Evolutionary conservation across 2,797 vertebrate genomes (phyloP).

Genomic region (Nyctalus aviator): DNA sequence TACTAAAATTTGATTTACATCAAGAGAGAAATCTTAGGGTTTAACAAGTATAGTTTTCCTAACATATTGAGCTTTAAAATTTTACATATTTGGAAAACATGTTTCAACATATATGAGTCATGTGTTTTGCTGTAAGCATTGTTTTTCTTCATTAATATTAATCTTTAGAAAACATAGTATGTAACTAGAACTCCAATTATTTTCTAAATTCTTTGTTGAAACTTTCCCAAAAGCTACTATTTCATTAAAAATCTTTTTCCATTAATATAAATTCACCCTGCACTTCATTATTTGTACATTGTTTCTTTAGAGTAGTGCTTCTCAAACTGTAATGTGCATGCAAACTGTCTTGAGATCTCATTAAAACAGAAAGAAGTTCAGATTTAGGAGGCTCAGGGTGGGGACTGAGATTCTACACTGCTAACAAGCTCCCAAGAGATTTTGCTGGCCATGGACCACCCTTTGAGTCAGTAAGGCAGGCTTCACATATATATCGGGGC

Average conservation of each 20-base stretch:
- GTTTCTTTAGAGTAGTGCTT: conserved; percentile 18
- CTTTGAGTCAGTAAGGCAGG: conserved; percentile 1
- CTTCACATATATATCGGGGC: not conserved
- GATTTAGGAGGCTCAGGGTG: not conserved
- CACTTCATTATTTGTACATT: conserved; percentile 21
- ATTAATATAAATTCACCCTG: conserved; percentile 26
- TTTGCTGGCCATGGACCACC: not conserved
- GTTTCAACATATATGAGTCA: conserved; percentile 3
- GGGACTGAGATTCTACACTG: not conserved
- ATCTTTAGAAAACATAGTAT: conserved; percentile 17
- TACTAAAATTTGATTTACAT: conserved; percentile 55
- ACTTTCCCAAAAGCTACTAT: conserved; percentile 24
- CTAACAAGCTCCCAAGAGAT: not conserved
- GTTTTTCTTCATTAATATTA: conserved; percentile 24
- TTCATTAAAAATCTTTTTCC: conserved; percentile 12
- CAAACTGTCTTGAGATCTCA: not conserved
- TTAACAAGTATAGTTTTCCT: not conserved
- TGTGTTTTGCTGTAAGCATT: not conserved
- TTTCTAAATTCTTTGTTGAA: conserved; percentile 4
- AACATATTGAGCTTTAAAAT: conserved; percentile 1
- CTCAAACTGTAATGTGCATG: not conserved
- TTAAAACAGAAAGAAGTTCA: conserved; percentile 40
- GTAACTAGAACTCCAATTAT: not conserved
- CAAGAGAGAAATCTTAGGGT: not conserved
- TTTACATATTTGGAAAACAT: conserved; percentile 52